Evolutionary conservation across 1,140 invertebrate species (phyloP), one percentile per base, ranked within the genome.

Genomic region (Lethrus apterus): DNA sequence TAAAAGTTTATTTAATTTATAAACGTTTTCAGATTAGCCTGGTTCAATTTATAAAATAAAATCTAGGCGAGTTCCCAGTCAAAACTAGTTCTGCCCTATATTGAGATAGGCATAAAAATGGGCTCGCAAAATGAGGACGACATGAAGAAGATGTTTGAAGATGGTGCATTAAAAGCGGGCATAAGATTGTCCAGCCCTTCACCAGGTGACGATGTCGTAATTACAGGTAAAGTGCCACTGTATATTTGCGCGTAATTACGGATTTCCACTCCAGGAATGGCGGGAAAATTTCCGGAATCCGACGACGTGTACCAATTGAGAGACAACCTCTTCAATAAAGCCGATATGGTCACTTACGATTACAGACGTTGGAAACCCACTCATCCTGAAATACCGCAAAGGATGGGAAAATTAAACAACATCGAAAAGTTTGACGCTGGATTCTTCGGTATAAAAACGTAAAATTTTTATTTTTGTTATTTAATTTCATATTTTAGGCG

Each of bases 251-350:
- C 10, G 11, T 29, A 26, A 19, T 11, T 2, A 15, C 31, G 18
- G 8, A 48, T 17, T 17, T 26, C n/a, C n/a, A 35, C 50, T 46
- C 70, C 73, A 44, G 86, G 87, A 19, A 77, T 92, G 10, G 78
- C 88, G 1, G 89, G 90, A 13, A 77, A 82, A 58, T 90, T 91
- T 66, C 90, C 92, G 0, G 81, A 91, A 52, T 87, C 83, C 0
- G 74, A 84, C 31, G 88, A 85, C 59, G 73, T 93, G 19, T 63
- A 72, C 13, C 77, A 88, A 53, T 83, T 93, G 21, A 70, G 78
- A 36, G 76, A 90, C 35, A 85, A 91, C 62, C 71, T 95, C 2
- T 80, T 83, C 56, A 78, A 80, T 54, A 80, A 83, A 62, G 78
- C 84, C 15, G 86, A 92, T 59, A 72, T 92, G 56, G 76, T 90